Base-by-base conservation (phyloP, 2,113 vertebrate genomes). In the Xerus inauris region DNA sequence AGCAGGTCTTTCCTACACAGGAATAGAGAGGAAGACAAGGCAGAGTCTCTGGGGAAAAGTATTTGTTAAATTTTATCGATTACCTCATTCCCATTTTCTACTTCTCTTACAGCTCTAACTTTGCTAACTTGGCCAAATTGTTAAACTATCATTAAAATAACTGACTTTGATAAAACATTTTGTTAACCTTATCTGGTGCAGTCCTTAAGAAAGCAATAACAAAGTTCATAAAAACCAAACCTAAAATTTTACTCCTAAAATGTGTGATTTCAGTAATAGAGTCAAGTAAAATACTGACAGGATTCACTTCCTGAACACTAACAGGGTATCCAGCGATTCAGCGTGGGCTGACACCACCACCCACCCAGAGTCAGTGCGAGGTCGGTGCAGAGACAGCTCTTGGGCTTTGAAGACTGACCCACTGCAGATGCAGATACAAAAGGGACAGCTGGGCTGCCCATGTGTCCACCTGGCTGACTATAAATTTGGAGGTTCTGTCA, bases 151-250 rank as follows among this genome's bases (percentile, higher is more conserved):
- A 51, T 65, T 47, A 64, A 82, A 93, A 71, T 69, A 87, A 76
- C 22, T 51, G 40, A 86, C 75, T 69, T 20, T 13, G 19, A 73
- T 42, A 30, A 94, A 85, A 73, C 10, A 26, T 85, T 85, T 65
- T 75, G 32, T 30, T 69, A 67, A 42, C 22, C 32, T 6, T 77
- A 45, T 38, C 30, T 79, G 17, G 30, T 19, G 89, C 72, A 73
- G 80, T 65, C 40, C 38, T 89, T 89, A 54, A 57, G 80, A 85
- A 93, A 76, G 57, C 47, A 96, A 95, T 6, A 93, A 42, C 13
- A 81, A 96, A 47, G 69, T 67, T 51, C 35, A 64, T 59, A 32
- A 87, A 90, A 94, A 67, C 13, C 59, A 11, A 75, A 51, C 42
- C 47, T 89, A 30, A n/a, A n/a, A n/a, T n/a, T n/a, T 69, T 76